Evolutionary conservation across 2,113 vertebrate genomes (phyloP).

Genomic region (Petrocephalus zakoni): DNA sequence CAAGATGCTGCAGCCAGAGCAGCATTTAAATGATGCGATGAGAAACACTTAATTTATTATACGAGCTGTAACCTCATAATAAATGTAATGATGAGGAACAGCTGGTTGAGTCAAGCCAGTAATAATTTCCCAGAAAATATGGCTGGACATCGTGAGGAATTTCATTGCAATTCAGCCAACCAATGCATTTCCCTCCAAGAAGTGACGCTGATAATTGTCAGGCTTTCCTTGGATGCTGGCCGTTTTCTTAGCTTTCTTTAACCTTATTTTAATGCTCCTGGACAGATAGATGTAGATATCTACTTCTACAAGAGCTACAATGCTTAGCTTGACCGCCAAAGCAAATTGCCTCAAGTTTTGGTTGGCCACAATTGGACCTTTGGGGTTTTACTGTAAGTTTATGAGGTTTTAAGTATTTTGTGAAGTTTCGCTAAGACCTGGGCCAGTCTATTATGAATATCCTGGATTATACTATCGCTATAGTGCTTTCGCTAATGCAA

Average conservation of each 20-base stretch:
- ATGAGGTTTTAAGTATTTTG: slow-evolving; percentile 41
- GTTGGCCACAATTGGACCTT: slow-evolving; percentile 42
- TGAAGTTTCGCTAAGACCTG: slow-evolving; percentile 42
- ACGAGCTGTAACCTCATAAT: slow-evolving; percentile 22
- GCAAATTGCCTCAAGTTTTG: slow-evolving; percentile 49
- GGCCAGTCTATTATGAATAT: slow-evolving; percentile 25
- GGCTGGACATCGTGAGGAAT: slow-evolving; percentile 45
- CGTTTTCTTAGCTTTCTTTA: slow-evolving; percentile 27
- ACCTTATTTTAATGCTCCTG: slow-evolving; percentile 33
- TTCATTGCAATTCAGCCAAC: slow-evolving; percentile 41
- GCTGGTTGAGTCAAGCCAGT: slow-evolving; percentile 40
- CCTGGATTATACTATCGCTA: slow-evolving; percentile 30
- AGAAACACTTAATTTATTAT: slow-evolving; percentile 26
- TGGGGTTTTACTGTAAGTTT: slow-evolving; percentile 40
- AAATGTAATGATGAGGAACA: slow-evolving; percentile 31
- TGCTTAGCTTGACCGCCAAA: slow-evolving; percentile 33
- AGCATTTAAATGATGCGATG: slow-evolving; percentile 14
- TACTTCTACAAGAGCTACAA: slow-evolving; percentile 33
- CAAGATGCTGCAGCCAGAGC: neutral
- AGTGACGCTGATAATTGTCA: slow-evolving; percentile 32
- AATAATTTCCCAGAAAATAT: slow-evolving; percentile 48
- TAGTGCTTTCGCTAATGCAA: slow-evolving; percentile 32
- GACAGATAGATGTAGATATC: slow-evolving; percentile 26
- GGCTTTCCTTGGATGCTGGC: slow-evolving; percentile 28
- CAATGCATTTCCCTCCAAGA: slow-evolving; percentile 34